Evolutionary conservation across 2,113 vertebrate species (phyloP).

Genomic region (Pseudolaguvia tuberculata): DNA sequence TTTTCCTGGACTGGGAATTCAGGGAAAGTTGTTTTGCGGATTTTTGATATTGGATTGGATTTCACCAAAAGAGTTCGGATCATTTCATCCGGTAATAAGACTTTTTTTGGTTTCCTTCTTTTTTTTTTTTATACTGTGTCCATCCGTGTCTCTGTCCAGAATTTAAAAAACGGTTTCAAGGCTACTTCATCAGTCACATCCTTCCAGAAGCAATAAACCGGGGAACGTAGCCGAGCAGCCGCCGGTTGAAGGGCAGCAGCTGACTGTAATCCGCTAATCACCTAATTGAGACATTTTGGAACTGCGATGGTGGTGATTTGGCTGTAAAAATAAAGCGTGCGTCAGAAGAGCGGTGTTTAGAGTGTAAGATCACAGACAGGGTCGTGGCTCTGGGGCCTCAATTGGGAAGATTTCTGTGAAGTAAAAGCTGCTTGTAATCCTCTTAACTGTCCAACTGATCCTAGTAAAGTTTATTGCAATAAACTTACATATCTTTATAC

Average conservation of each 20-base stretch:
- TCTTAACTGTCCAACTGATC: not conserved
- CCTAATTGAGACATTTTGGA: conserved; percentile 37
- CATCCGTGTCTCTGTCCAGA: conserved; percentile 11
- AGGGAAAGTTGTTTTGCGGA: conserved; percentile 60
- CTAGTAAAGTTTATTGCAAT: not conserved
- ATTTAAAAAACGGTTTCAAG: conserved; percentile 30
- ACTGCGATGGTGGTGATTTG: conserved; percentile 40
- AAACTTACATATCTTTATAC: too few relatives aligned
- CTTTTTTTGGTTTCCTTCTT: not conserved
- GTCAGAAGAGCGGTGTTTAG: conserved; percentile 42
- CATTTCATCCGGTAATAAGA: conserved; percentile 43
- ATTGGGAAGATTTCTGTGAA: not conserved
- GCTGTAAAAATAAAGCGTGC: conserved; percentile 44
- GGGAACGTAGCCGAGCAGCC: not conserved
- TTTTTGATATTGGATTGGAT: conserved; percentile 50
- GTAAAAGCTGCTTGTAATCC: not conserved
- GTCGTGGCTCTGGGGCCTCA: conserved; percentile 1
- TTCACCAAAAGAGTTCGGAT: conserved; percentile 60
- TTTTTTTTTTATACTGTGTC: conserved; percentile 28
- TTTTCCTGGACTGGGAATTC: conserved; percentile 57
- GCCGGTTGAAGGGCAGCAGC: conserved; percentile 27
- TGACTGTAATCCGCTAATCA: conserved; percentile 44
- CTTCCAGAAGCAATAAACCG: conserved; percentile 2
- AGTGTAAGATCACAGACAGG: conserved; percentile 31
- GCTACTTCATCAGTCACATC: conserved; percentile 2